Evolutionary conservation across 2,797 vertebrate species (phyloP).

Genomic region (Microcaecilia unicolor): DNA sequence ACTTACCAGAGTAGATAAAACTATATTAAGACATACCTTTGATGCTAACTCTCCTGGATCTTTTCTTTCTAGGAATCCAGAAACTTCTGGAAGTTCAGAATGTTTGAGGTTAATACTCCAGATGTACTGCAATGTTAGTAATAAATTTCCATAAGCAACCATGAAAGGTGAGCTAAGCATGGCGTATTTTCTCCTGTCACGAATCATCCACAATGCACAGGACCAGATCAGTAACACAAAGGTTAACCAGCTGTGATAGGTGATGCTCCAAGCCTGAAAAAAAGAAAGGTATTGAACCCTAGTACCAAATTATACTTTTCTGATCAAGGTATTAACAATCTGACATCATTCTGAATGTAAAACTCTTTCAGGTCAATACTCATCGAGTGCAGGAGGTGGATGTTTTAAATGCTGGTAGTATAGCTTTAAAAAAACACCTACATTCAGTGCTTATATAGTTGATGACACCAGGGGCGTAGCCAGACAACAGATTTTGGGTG

Average conservation of each 20-base stretch:
- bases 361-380: no score
- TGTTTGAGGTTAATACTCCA: conserved; percentile 70
- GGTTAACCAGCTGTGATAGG: conserved; percentile 92
- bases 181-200: conserved; percentile 80
- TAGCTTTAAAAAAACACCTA: no score
- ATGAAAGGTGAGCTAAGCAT: conserved; percentile 96
- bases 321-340: no score
- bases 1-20: no score
- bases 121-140: conserved; percentile 85
- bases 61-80: conserved; percentile 70
- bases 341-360: no score
- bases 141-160: conserved; percentile 84
- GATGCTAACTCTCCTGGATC: conserved; percentile 71
- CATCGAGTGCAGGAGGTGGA: no score
- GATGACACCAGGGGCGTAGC: no score
- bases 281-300: no score
- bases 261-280: conserved; percentile 88
- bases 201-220: conserved; percentile 88
- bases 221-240: conserved; percentile 94
- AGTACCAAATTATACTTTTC: no score
- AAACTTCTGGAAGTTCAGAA: conserved; percentile 46
- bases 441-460: no score
- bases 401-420: no score
- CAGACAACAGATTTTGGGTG: no score
- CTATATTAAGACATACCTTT: conserved; percentile 79